Conservation (phyloP, 1,140 invertebrate genomes). For the Ostrea denselamellosa region DNA sequence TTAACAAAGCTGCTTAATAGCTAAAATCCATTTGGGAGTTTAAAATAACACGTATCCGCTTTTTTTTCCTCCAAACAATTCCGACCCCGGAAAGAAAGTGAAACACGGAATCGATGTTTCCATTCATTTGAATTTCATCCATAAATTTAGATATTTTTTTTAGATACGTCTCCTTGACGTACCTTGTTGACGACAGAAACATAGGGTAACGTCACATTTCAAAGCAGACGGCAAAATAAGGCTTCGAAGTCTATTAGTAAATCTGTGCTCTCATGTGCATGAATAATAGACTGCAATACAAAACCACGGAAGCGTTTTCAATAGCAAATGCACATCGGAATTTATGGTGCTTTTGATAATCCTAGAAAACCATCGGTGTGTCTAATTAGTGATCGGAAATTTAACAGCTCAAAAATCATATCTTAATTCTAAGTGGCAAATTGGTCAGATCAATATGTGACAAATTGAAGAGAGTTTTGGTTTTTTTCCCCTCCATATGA, state of each 20-base stretch:
- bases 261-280: constrained; percentile 15
- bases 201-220: not conserved
- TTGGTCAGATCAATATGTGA: constrained; percentile 1
- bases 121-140: constrained; percentile 23
- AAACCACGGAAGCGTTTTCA: not conserved
- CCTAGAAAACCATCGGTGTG: not conserved
- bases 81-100: constrained; percentile 4
- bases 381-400: constrained; percentile 20
- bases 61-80: not conserved
- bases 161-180: constrained; percentile 3
- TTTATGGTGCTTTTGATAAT: constrained; percentile 10
- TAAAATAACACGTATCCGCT: constrained; percentile 16
- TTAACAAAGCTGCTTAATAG: constrained; percentile 19
- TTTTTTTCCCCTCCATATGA: not conserved
- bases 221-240: constrained; percentile 15
- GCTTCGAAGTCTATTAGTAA: constrained; percentile 14
- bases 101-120: not conserved
- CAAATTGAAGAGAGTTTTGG: not conserved
- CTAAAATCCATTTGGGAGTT: constrained; percentile 16
- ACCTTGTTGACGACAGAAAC: not conserved
- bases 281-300: not conserved
- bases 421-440: constrained; percentile 22
- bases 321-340: not conserved
- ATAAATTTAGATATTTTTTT: constrained; percentile 25
- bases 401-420: constrained; percentile 16